A percentile compares a stretch with the other conserved stretches of the same genome.
phyloP scores from a whole-genome alignment of 2,888 invertebrate species.

The Drosophila macrospina region DNA sequence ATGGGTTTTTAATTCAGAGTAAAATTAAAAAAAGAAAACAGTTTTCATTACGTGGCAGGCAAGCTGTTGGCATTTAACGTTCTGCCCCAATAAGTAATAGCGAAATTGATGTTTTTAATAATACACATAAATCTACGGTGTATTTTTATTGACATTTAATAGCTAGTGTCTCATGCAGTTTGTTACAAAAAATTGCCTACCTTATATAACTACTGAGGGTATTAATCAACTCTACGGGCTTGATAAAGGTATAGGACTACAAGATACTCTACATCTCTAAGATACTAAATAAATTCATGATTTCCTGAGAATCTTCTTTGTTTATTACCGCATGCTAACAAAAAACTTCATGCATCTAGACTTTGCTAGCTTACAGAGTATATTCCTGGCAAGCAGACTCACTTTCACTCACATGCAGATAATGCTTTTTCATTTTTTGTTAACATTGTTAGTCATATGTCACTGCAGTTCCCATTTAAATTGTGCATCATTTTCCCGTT shows the following conservation, averaged over 20 bases:
- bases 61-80: constrained; percentile 39
- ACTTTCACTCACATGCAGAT: not conserved
- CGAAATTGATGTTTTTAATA: constrained; percentile 30
- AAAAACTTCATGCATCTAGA: too few species aligned
- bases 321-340: too few species aligned
- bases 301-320: too few species aligned
- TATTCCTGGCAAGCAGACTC: not conserved
- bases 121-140: constrained; percentile 14
- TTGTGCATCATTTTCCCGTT: constrained; percentile 8
- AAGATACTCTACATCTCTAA: not conserved
- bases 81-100: constrained; percentile 13
- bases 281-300: too few species aligned
- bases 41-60: constrained; percentile 10
- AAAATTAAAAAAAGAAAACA: constrained; percentile 1
- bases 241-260: not conserved
- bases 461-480: constrained; percentile 17
- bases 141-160: constrained; percentile 34
- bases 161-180: constrained; percentile 10
- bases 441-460: constrained; percentile 30
- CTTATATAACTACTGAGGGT: not conserved
- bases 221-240: too few species aligned
- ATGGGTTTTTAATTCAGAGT: constrained; percentile 34
- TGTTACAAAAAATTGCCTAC: not conserved
- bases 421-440: not conserved
- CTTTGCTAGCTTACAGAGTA: not conserved